These are phyloP conservation scores for Epizoanthus scotinus DNA, from an alignment of 92 coral and sea anemone species.

Conservation along the genomic window DNA sequence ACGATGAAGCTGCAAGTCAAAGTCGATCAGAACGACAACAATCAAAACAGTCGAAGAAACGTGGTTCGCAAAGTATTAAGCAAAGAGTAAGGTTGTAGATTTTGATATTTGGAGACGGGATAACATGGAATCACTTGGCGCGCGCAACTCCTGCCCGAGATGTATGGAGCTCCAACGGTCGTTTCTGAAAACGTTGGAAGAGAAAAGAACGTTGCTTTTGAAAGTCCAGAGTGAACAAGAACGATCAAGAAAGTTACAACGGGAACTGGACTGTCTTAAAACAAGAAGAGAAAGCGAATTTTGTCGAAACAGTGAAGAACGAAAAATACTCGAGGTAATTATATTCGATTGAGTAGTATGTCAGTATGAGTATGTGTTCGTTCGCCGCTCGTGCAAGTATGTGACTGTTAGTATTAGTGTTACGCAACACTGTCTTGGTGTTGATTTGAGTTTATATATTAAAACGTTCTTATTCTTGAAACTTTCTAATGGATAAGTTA, in stretches of 20 bases:
- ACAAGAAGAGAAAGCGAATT: slow-evolving; percentile 44
- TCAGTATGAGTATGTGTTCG: too few species aligned
- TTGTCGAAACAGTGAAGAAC: not conserved
- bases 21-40: not conserved
- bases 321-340: slow-evolving; percentile 29
- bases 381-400: too few species aligned
- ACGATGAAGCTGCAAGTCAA: not conserved
- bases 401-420: too few species aligned
- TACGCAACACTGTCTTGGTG: too few species aligned
- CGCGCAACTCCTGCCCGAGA: slow-evolving; percentile 56
- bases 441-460: too few species aligned
- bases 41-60: not conserved
- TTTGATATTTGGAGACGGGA: not conserved
- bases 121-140: slow-evolving; percentile 32
- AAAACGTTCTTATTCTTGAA: too few species aligned
- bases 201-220: slow-evolving; percentile 56
- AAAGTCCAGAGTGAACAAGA: slow-evolving; percentile 61
- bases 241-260: slow-evolving; percentile 48
- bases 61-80: not conserved
- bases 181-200: slow-evolving; percentile 55
- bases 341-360: too few species aligned
- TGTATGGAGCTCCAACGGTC: slow-evolving; percentile 61
- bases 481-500: too few species aligned
- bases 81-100: not conserved
- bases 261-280: slow-evolving; percentile 58